Conservation (phyloP, 2,797 vertebrate genomes). For the Enteromius viviparus region DNA sequence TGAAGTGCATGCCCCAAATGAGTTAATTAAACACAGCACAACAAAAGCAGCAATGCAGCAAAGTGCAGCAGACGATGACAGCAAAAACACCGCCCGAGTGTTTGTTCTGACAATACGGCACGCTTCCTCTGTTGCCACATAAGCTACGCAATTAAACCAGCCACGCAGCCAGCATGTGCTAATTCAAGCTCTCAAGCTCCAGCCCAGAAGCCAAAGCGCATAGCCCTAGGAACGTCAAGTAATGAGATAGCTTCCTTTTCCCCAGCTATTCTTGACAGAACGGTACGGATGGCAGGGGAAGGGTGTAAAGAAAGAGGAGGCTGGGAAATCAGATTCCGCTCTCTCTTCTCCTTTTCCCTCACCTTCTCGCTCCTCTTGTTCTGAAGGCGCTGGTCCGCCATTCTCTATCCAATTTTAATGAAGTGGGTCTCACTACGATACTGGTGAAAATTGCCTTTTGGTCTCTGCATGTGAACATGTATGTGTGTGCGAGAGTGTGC, state of each 20-base stretch:
- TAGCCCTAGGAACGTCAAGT: slow-evolving; percentile 67
- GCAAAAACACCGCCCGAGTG: slow-evolving; percentile 31
- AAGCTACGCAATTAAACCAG: slow-evolving; percentile 32
- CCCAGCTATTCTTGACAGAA: slow-evolving; percentile 62
- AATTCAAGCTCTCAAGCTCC: slow-evolving; percentile 35
- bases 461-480: slow-evolving; percentile 65
- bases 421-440: slow-evolving; percentile 73
- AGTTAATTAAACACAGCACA: slow-evolving; percentile 69
- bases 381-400: slow-evolving; percentile 48
- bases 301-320: slow-evolving; percentile 40
- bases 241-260: slow-evolving; percentile 71
- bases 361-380: slow-evolving; percentile 47
- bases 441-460: slow-evolving; percentile 75
- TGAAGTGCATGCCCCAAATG: slow-evolving; percentile 65
- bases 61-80: slow-evolving; percentile 54
- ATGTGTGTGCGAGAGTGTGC: slow-evolving; percentile 34
- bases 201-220: slow-evolving; percentile 59
- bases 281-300: slow-evolving; percentile 24
- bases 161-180: slow-evolving; percentile 30
- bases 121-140: slow-evolving; percentile 23
- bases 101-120: slow-evolving; percentile 45
- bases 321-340: slow-evolving; percentile 43
- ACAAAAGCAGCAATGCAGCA: slow-evolving; percentile 48
- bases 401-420: slow-evolving; percentile 74
- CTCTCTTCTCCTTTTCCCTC: slow-evolving; percentile 41